A percentile compares a stretch with the other conserved stretches of the same genome.
Conservation (phyloP, 2,113 vertebrate genomes). For the Pteruthius melanotis region DNA sequence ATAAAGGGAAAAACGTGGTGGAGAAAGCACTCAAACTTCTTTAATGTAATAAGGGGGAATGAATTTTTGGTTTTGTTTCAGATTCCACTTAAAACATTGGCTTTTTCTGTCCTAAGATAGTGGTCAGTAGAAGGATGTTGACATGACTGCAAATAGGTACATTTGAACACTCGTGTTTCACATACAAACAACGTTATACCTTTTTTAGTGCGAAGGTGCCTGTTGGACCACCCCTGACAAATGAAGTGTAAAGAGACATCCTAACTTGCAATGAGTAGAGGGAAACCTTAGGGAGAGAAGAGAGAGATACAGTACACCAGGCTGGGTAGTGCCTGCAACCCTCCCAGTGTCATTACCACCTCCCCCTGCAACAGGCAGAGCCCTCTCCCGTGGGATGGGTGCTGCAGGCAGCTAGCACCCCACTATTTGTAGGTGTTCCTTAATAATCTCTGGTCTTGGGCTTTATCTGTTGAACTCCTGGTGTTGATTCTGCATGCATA, state of each 20-base stretch:
- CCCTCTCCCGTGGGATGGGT: neutral
- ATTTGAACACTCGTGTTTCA: neutral
- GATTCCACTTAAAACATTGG: neutral
- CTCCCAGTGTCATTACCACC: neutral
- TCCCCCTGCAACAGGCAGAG: rapidly evolving
- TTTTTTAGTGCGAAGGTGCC: neutral
- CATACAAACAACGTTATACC: rapidly evolving
- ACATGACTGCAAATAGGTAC: rapidly evolving
- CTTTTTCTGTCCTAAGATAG: neutral
- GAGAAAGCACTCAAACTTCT: neutral
- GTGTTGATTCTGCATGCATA: neutral
- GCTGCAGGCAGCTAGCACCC: rapidly evolving
- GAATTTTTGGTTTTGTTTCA: neutral
- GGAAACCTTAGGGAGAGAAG: neutral
- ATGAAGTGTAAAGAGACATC: neutral
- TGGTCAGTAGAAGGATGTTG: neutral
- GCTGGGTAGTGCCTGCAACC: neutral
- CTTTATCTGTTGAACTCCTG: neutral
- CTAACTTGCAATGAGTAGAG: neutral
- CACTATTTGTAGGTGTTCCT: neutral
- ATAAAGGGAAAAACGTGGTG: neutral
- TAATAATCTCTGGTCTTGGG: neutral
- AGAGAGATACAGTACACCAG: neutral
- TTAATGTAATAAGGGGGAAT: neutral
- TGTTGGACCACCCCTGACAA: neutral